These are phyloP conservation scores for Adela reaumurella DNA, from an alignment of 2,888 invertebrate species.

Conservation along the genomic window DNA sequence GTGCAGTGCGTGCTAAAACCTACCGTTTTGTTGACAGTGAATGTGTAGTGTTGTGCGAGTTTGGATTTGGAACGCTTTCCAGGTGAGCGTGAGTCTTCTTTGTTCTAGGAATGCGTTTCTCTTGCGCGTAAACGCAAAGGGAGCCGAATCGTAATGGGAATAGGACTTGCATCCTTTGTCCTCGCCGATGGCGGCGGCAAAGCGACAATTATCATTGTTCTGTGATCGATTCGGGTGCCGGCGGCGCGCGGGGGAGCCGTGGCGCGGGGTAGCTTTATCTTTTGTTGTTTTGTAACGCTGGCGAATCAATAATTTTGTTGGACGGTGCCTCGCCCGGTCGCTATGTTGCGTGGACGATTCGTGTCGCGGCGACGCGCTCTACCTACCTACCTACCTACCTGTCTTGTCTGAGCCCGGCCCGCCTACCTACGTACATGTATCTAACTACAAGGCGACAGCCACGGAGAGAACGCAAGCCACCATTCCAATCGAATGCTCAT, in stretches of 20 bases:
- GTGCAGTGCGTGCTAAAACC: neutral
- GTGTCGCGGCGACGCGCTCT: neutral
- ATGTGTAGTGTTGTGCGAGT: neutral
- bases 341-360: neutral
- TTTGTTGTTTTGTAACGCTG: slow-evolving; percentile 52
- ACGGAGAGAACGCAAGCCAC: too few relatives aligned
- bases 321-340: slow-evolving; percentile 11
- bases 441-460: too few relatives aligned
- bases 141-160: neutral
- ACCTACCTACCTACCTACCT: too few relatives aligned
- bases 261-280: slow-evolving; percentile 26
- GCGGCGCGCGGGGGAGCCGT: slow-evolving; percentile 45
- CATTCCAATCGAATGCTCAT: too few relatives aligned
- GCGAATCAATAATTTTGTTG: slow-evolving; percentile 53
- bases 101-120: neutral
- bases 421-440: too few relatives aligned
- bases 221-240: slow-evolving; percentile 42
- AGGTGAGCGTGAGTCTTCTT: neutral
- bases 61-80: neutral
- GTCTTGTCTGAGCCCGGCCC: too few relatives aligned
- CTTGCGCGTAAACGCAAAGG: too few relatives aligned
- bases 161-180: neutral
- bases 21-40: neutral
- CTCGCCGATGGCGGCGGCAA: slow-evolving; percentile 15
- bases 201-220: slow-evolving; percentile 49